phyloP scores from a whole-genome alignment of 2,113 vertebrate genomes.

The Scopus umbretta region DNA sequence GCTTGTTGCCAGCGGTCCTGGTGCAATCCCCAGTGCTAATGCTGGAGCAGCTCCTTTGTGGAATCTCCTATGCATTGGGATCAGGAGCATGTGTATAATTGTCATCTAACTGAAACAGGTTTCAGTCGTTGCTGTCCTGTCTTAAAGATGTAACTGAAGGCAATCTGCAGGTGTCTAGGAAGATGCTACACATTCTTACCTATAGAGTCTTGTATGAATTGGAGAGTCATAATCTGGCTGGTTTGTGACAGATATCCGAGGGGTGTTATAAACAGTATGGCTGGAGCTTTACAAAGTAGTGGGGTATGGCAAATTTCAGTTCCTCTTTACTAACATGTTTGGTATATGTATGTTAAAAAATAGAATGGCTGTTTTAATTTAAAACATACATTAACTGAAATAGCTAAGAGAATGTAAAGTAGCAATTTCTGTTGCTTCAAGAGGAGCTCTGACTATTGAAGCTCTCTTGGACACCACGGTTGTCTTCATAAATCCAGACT shows the following conservation, averaged over 20 bases:
- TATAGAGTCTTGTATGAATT: background rate
- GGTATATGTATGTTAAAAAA: background rate
- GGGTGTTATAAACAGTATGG: background rate
- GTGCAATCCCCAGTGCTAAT: background rate
- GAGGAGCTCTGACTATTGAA: background rate
- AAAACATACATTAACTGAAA: background rate
- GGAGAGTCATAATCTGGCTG: background rate
- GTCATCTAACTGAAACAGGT: background rate
- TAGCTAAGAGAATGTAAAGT: background rate
- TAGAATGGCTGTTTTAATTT: background rate
- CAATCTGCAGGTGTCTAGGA: background rate
- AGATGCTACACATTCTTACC: background rate
- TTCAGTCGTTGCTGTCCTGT: background rate
- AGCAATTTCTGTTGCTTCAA: background rate
- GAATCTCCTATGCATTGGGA: rapidly evolving
- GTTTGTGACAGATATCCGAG: background rate
- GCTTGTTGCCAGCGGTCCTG: background rate
- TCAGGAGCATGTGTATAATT: background rate
- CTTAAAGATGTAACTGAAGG: background rate
- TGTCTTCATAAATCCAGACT: background rate
- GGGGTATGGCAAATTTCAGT: background rate
- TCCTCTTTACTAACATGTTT: background rate
- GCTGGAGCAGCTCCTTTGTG: background rate
- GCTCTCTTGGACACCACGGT: background rate
- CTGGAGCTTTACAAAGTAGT: background rate